Base-by-base conservation (phyloP, 1,140 invertebrate species). In the Drosophila pectinifera region DNA sequence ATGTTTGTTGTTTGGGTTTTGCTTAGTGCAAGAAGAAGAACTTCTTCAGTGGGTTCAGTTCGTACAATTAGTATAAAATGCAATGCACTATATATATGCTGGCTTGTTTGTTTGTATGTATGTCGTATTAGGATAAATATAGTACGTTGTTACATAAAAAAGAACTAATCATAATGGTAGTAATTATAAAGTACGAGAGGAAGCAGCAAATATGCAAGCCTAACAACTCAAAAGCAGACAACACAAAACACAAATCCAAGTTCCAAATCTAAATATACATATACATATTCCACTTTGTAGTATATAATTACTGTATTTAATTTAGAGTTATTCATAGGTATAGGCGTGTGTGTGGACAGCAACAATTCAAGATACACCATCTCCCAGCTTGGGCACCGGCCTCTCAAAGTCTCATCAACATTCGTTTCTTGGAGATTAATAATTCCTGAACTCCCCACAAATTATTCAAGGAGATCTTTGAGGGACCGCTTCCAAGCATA, bases 31-130 rank as follows among this genome's bases (percentile, higher is more conserved):
- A 85, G 81, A 79, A 86, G 82, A 82, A 83, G 67, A 79, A 83
- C 83, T 86, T 86, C 79, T 88, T 86, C 83, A 86, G 83, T 88
- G 83, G 83, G 83, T 83, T 86, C 84, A 86, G 83, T 88, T 86
- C 83, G 83, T 86, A 88, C 56, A 83, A 86, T 86, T 78, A 82
- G 73, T 86, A 86, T 78, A 68, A 86, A 81, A 88, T 86, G 83
- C 79, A 88, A 88, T 85, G 78, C 75, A 76, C 63, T 76, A 81
- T 85, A 67, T 77, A 48, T 48, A 54, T 77, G 72, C 76, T 42
- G 61, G 65, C 48, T 51, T 51, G 48, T 75, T 39, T 62, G 56
- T 77, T 24, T 77, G 16, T 74, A 39, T 69, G 58, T 72, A 28
- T 73, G 54, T 67, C 48, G 59, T 65, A 53, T 70, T 59, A 59